These are phyloP conservation scores for Eupithecia tripunctaria DNA, from an alignment of 2,888 invertebrate species.

Conservation along the genomic window DNA sequence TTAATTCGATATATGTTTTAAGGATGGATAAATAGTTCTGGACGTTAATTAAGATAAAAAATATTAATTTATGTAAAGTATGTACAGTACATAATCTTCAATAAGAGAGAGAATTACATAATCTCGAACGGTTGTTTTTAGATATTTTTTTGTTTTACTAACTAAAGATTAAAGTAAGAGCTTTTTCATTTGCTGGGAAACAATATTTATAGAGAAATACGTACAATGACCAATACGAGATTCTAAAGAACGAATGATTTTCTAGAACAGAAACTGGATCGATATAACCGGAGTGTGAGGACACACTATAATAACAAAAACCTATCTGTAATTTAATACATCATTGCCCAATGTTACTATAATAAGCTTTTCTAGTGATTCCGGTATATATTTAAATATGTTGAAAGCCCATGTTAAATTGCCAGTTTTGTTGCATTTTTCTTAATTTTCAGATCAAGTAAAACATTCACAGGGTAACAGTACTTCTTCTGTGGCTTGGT, in stretches of 20 bases:
- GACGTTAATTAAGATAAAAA: background rate
- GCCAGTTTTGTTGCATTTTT: background rate
- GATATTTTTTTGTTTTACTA: background rate
- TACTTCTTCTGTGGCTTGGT: slow-evolving; percentile 18
- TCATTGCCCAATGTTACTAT: background rate
- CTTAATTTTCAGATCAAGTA: background rate
- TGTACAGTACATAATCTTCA: background rate
- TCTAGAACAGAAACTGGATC: background rate
- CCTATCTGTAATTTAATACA: too few species aligned
- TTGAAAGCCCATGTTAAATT: background rate
- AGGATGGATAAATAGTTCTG: background rate
- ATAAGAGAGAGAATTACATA: background rate
- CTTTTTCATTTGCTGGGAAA: background rate
- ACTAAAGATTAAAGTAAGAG: background rate
- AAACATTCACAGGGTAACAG: background rate
- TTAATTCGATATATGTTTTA: background rate
- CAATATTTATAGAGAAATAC: background rate
- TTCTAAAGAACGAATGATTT: too few species aligned
- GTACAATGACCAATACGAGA: background rate
- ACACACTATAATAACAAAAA: too few species aligned
- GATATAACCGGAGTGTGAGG: too few species aligned
- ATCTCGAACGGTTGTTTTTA: background rate
- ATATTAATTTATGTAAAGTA: background rate
- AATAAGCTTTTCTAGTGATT: background rate
- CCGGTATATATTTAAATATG: background rate